Evolutionary conservation across 2,888 invertebrate genomes (phyloP), one percentile per base, ranked within the genome.

Genomic region (Antheraea assamensis): DNA sequence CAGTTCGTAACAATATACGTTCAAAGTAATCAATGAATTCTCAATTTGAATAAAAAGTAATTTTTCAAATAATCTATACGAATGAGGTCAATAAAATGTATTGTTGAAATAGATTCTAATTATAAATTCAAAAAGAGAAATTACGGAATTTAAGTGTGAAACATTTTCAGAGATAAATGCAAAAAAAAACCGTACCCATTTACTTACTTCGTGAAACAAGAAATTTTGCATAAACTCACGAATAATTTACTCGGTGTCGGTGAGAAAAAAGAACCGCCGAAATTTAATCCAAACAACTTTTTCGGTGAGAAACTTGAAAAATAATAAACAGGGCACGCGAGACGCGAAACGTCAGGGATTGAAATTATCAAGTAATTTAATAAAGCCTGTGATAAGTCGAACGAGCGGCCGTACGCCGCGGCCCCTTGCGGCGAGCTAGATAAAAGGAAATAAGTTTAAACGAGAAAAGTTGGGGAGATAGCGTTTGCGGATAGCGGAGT

Each of bases 361-460:
- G 90, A 90, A 92, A 92, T 92, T 91, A 90, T 89, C 88, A 90
- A 92, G 92, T 92, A 90, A 92, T 92, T 91, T 91, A 92, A 92
- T 92, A 92, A 91, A 89, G 84, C 85, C 80, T 81, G 82, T 87
- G 88, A 90, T 92, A 92, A 90, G 88, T 88, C 84, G 86, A 84
- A 82, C 77, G 80, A 77, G 83, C 83, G 83, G 81, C 66, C 30
- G 66, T 66, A 5, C 31, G 30, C 19, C 72, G 76, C 77, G 78
- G 81, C 85, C 87, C 83, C 83, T 83, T 78, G 81, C 78, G 83
- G 84, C 80, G 81, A 79, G 85, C 87, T 87, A 91, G 92, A 92
- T 92, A 92, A 92, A 89, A 89, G 89, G 88, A 85, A 92, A 90
- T 90, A 93, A 91, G 90, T 92, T 91, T 91, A 90, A 92, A 92